phyloP scores from a whole-genome alignment of 92 coral and sea anemone genomes.

The Porites rus region DNA sequence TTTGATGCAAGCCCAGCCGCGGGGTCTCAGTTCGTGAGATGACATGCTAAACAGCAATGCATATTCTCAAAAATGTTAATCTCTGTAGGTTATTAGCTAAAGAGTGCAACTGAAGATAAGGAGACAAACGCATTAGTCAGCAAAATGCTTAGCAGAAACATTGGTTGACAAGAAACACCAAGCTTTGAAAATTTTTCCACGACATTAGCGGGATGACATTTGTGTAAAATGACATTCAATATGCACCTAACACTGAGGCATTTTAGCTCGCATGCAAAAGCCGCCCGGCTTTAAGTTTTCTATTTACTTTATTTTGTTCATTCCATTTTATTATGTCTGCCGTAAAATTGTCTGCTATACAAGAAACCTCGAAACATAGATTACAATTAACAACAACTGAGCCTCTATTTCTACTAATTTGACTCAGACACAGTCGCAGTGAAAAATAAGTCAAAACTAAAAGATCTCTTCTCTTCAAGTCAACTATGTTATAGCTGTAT shows the following conservation, averaged over 20 bases:
- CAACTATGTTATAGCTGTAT: not conserved
- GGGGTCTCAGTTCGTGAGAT: not conserved
- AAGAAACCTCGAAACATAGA: not conserved
- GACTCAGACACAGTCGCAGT: too few relatives aligned
- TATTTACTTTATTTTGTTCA: not conserved
- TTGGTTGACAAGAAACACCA: not conserved
- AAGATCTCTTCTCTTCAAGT: too few relatives aligned
- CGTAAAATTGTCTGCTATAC: not conserved
- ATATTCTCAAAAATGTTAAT: not conserved
- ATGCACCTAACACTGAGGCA: not conserved
- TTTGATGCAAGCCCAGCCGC: not conserved
- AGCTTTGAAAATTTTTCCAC: not conserved
- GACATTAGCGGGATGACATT: not conserved
- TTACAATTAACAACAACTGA: not conserved
- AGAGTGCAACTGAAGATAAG: not conserved
- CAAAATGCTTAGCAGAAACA: not conserved
- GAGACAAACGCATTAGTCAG: not conserved
- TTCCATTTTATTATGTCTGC: not conserved
- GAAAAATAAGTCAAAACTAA: too few relatives aligned
- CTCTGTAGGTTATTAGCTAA: not conserved
- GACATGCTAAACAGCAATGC: constrained; percentile 23
- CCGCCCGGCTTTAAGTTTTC: not conserved
- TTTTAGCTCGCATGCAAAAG: constrained; percentile 25
- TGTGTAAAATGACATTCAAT: constrained; percentile 20
- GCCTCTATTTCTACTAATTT: too few relatives aligned